Percentiles rank a stretch among this genome's conserved stretches.
These are phyloP conservation scores for Trematocara macrostoma DNA, from an alignment of 2,113 vertebrate species.

Conservation along the genomic window DNA sequence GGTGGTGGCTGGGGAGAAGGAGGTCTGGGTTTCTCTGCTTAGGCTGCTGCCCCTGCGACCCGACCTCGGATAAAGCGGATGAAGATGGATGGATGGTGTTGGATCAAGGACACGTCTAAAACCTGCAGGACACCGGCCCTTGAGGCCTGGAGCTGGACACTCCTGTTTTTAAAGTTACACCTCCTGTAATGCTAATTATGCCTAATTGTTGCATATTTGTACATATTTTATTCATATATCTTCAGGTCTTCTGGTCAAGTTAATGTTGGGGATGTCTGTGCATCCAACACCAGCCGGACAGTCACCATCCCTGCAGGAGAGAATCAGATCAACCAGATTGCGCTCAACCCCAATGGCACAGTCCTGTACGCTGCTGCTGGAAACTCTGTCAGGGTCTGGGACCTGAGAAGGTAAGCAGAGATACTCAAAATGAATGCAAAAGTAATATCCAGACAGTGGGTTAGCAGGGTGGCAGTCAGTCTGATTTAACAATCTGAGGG, in stretches of 20 bases:
- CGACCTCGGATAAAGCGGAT: background rate
- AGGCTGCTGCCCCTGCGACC: background rate
- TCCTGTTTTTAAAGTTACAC: background rate
- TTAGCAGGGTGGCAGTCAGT: background rate
- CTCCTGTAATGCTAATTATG: background rate
- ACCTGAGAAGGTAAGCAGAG: slow-evolving; percentile 83
- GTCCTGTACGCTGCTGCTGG: slow-evolving; percentile 92
- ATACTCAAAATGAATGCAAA: background rate
- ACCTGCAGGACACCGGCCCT: background rate
- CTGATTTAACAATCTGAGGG: background rate
- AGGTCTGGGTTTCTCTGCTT: background rate
- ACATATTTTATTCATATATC: background rate
- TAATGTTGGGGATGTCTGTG: slow-evolving; percentile 80
- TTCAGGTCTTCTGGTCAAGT: slow-evolving; percentile 91
- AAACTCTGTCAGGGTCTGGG: slow-evolving; percentile 94
- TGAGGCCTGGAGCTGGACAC: background rate
- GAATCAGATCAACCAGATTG: slow-evolving; percentile 94
- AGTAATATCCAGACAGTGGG: background rate
- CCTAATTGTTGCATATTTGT: background rate
- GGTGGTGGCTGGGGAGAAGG: background rate
- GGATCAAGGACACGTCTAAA: background rate
- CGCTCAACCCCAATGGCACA: slow-evolving; percentile 86
- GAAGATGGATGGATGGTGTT: background rate
- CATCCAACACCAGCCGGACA: slow-evolving; percentile 82
- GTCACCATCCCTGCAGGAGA: slow-evolving; percentile 91